phyloP scores from a whole-genome alignment of 2,113 vertebrate species.

The Hemiprocne comata region DNA sequence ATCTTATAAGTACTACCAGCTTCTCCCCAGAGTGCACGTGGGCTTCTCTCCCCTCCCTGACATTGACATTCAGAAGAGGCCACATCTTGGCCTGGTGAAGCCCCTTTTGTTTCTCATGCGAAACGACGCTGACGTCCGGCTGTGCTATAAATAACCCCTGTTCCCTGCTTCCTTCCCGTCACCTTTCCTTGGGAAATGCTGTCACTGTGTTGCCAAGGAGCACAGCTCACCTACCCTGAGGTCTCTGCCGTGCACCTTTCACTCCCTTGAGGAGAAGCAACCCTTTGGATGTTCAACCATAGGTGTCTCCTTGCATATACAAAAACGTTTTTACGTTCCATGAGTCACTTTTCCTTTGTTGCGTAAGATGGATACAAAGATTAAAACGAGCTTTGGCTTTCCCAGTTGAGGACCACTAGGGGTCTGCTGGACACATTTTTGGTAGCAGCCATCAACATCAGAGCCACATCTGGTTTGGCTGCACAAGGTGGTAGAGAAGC shows the following conservation, averaged over 20 bases:
- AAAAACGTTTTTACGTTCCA: accelerated
- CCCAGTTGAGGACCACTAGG: neutral
- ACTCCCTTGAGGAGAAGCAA: neutral
- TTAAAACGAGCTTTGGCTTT: neutral
- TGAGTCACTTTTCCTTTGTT: neutral
- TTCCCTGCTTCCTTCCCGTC: neutral
- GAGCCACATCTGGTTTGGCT: neutral
- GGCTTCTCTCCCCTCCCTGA: neutral
- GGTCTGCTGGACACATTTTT: neutral
- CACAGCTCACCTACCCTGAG: neutral
- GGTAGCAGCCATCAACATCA: accelerated
- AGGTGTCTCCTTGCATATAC: neutral
- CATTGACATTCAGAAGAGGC: neutral
- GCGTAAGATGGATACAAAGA: neutral
- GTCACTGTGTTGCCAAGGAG: neutral
- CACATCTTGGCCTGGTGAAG: neutral
- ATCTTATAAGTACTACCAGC: accelerated
- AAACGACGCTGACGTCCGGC: accelerated
- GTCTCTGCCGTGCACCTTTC: neutral
- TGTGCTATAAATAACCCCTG: neutral
- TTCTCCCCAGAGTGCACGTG: accelerated
- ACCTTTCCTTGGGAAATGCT: conserved; percentile 26
- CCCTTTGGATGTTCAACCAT: neutral
- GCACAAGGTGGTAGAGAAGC: neutral
- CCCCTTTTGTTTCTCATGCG: neutral